phyloP scores from a whole-genome alignment of 2,113 vertebrate genomes.

The Thryonomys swinderianus region DNA sequence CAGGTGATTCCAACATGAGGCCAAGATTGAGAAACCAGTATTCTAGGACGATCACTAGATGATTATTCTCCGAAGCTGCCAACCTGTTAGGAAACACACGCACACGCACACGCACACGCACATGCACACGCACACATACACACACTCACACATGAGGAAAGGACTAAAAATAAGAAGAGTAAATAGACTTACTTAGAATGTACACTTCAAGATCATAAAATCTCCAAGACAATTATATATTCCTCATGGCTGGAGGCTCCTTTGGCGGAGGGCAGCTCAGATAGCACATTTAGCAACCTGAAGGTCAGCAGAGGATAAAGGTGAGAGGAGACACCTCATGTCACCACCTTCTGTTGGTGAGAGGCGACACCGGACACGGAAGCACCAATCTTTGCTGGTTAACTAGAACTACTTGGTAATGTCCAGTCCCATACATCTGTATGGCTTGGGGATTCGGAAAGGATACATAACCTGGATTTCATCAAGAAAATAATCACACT shows the following conservation, averaged over 20 bases:
- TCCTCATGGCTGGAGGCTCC: neutral
- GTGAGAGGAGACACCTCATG: neutral
- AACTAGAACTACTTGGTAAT: neutral
- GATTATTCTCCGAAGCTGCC: constrained; percentile 43
- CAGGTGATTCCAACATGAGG: neutral
- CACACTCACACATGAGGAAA: neutral
- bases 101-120: neutral
- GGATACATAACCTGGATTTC: neutral
- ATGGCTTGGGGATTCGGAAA: neutral
- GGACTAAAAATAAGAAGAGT: neutral
- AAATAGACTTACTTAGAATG: constrained; percentile 22
- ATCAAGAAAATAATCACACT: constrained; percentile 23
- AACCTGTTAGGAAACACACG: neutral
- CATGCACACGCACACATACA: neutral
- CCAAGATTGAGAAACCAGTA: neutral
- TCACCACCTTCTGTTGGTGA: neutral
- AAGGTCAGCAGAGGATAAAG: neutral
- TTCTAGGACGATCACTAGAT: constrained; percentile 2
- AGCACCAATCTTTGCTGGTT: neutral
- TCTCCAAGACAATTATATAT: neutral
- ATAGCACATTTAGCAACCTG: neutral
- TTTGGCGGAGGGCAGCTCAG: neutral
- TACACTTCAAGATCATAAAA: neutral
- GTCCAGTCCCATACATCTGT: neutral
- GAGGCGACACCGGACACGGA: neutral